Conservation (phyloP, 2,113 vertebrate genomes). For the Zapus hudsonius region DNA sequence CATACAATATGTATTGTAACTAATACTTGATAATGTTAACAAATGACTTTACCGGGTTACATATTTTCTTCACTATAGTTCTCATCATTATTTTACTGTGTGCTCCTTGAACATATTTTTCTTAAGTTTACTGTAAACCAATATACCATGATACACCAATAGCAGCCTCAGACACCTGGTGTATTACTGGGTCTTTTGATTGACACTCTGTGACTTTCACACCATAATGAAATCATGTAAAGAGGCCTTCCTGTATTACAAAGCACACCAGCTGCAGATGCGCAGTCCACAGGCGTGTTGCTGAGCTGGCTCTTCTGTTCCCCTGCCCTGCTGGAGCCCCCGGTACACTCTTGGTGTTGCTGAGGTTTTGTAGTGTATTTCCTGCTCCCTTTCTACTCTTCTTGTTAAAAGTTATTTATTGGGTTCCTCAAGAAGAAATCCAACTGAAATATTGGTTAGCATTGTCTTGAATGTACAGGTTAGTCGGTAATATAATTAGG, state of each 20-base stretch:
- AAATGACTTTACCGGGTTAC: neutral
- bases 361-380: neutral
- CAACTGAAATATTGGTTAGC: neutral
- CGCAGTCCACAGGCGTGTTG: rapidly evolving
- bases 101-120: neutral
- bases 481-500: constrained; percentile 13
- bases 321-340: neutral
- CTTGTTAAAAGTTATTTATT: constrained; percentile 16
- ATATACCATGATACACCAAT: too few species aligned
- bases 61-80: neutral
- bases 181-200: neutral
- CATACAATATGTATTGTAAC: too few species aligned
- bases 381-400: neutral
- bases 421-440: constrained; percentile 19
- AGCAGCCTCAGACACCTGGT: neutral
- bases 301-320: neutral
- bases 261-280: rapidly evolving
- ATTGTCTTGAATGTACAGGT: neutral
- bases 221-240: neutral
- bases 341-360: rapidly evolving
- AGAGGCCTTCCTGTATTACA: rapidly evolving
- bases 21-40: neutral
- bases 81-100: neutral
- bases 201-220: neutral
- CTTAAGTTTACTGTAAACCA: neutral